phyloP scores from a whole-genome alignment of 1,140 invertebrate species.

The Trissolcus basalis region DNA sequence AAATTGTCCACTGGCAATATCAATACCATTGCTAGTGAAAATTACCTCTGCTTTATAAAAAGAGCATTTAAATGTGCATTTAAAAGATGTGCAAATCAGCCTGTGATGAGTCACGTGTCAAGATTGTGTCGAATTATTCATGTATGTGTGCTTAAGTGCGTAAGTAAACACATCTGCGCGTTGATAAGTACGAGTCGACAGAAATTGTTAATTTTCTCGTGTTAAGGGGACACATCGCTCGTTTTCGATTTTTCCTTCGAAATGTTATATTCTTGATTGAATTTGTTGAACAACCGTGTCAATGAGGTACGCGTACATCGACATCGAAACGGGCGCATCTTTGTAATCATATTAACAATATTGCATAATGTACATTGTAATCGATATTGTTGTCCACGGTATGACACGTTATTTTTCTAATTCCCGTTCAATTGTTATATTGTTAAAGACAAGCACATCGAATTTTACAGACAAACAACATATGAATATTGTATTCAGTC shows the following conservation, averaged over 20 bases:
- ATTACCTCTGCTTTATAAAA: no score
- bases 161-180: no score
- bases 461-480: conserved; percentile 68
- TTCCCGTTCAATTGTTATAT: conserved; percentile 77
- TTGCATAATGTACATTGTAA: conserved; percentile 71
- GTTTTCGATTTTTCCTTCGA: not conserved
- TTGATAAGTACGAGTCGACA: no score
- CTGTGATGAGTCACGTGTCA: no score
- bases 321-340: conserved; percentile 10
- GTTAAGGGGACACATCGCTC: not conserved
- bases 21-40: no score
- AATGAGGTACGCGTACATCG: conserved; percentile 16
- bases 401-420: conserved; percentile 77
- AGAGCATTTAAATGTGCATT: no score
- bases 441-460: conserved; percentile 74
- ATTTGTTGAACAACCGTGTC: conserved; percentile 11
- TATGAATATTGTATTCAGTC: conserved; percentile 52
- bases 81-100: no score
- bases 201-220: not conserved
- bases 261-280: not conserved
- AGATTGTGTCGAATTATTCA: no score
- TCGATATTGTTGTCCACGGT: conserved; percentile 75
- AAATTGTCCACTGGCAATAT: no score
- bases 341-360: conserved; percentile 22
- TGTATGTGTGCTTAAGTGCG: no score